phyloP scores from a whole-genome alignment of 1,140 invertebrate species.

The Scaptomyza graminum region DNA sequence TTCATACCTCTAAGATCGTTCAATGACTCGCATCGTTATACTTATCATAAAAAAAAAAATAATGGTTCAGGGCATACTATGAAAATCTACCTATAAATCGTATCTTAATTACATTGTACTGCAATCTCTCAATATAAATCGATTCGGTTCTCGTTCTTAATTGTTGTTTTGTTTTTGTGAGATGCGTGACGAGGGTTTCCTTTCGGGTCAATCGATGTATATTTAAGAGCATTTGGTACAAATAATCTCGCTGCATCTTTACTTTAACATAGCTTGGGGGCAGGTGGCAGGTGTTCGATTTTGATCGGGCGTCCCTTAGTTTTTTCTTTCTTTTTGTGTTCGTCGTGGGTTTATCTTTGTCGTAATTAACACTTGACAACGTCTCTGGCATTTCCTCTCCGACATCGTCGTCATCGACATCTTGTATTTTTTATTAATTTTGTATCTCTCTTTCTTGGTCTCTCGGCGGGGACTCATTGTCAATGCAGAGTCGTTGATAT shows the following conservation, averaged over 20 bases:
- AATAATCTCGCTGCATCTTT: constrained; percentile 14
- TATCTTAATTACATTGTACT: not conserved
- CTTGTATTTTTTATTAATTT: constrained; percentile 7
- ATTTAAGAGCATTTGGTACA: constrained; percentile 13
- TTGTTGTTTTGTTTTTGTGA: not conserved
- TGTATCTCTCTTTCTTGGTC: constrained; percentile 23
- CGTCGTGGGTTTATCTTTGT: not conserved
- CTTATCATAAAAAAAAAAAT: no score
- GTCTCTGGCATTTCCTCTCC: constrained; percentile 40
- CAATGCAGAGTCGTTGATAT: constrained; percentile 57
- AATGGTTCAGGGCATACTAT: no score
- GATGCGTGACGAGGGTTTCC: constrained; percentile 20
- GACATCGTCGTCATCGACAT: constrained; percentile 7
- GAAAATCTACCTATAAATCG: no score
- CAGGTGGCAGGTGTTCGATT: constrained; percentile 9
- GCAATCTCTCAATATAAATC: not conserved
- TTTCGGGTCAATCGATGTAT: constrained; percentile 1
- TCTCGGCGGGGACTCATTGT: constrained; percentile 42
- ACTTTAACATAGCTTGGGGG: constrained; percentile 33
- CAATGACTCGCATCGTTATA: no score
- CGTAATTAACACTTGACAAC: constrained; percentile 50
- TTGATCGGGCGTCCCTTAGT: constrained; percentile 34
- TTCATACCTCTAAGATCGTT: no score
- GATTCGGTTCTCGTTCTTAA: not conserved
- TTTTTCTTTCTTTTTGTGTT: constrained; percentile 6